Conservation (phyloP, 2,888 invertebrate genomes). For the Aspidiotus rigidus region DNA sequence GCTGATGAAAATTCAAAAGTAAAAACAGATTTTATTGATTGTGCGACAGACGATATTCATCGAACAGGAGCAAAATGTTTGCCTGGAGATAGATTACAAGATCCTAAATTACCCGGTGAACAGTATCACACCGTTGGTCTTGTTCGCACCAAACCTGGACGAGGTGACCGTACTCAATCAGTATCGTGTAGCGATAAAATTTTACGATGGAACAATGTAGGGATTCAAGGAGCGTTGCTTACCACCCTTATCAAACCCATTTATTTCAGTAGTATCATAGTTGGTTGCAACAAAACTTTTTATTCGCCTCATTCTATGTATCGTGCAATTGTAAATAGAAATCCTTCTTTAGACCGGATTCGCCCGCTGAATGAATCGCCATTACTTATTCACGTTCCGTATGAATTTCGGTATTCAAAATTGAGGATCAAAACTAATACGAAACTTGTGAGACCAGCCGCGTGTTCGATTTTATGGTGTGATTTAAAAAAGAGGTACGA, state of each 20-base stretch:
- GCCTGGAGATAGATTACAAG: constrained; percentile 48
- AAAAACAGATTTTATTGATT: constrained; percentile 35
- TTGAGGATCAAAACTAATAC: neutral
- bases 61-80: constrained; percentile 88
- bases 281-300: constrained; percentile 41
- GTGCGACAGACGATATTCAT: constrained; percentile 46
- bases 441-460: constrained; percentile 19
- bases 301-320: constrained; percentile 53
- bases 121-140: constrained; percentile 58
- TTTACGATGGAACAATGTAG: constrained; percentile 76
- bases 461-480: constrained; percentile 35
- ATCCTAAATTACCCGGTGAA: constrained; percentile 50
- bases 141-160: constrained; percentile 51
- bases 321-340: constrained; percentile 46
- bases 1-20: neutral
- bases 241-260: constrained; percentile 60
- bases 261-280: constrained; percentile 47
- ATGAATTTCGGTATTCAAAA: constrained; percentile 35
- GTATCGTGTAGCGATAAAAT: constrained; percentile 93
- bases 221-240: constrained; percentile 59
- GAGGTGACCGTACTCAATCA: constrained; percentile 78
- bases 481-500: constrained; percentile 9
- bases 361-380: constrained; percentile 37
- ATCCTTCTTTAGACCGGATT: constrained; percentile 31
- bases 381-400: constrained; percentile 31